Evolutionary conservation across 2,797 vertebrate genomes (phyloP).

Genomic region (Mallotus villosus): DNA sequence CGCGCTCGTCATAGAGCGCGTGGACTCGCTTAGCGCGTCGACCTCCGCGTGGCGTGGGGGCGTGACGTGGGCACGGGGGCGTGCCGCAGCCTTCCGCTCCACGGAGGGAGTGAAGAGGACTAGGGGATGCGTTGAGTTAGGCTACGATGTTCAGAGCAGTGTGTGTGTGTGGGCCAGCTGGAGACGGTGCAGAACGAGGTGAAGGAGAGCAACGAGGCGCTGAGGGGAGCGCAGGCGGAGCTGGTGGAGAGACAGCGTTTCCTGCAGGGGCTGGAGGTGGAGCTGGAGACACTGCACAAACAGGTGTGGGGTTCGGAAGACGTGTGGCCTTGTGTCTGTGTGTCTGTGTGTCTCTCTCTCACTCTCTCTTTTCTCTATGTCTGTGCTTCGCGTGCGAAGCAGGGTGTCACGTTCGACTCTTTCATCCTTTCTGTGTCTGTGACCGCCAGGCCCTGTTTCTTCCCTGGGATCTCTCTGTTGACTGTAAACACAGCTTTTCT

Average conservation of each 20-base stretch:
- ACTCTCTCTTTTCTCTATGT: background rate
- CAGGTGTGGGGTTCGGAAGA: conserved; percentile 62
- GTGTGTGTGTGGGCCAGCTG: conserved; percentile 58
- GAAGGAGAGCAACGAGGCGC: conserved; percentile 77
- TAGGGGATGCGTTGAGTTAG: no score
- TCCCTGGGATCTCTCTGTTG: conserved; percentile 52
- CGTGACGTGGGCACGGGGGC: no score
- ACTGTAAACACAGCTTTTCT: conserved; percentile 50
- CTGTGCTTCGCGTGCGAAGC: background rate
- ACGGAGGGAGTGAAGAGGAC: no score
- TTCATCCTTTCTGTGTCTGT: no score
- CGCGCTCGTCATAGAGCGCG: no score
- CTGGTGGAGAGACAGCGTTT: conserved; percentile 77
- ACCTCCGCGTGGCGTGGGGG: no score
- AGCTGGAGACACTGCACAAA: conserved; percentile 81
- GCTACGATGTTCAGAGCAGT: background rate
- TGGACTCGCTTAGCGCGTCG: no score
- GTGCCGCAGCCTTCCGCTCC: no score
- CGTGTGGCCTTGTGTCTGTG: background rate
- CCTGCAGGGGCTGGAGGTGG: conserved; percentile 79
- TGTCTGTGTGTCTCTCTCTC: background rate
- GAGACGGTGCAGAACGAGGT: conserved; percentile 77
- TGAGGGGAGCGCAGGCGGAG: conserved; percentile 73
- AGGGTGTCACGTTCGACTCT: no score
- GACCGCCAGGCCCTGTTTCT: conserved; percentile 13